These are phyloP conservation scores for Psettodes erumei DNA, from an alignment of 2,113 vertebrate genomes.

Conservation along the genomic window DNA sequence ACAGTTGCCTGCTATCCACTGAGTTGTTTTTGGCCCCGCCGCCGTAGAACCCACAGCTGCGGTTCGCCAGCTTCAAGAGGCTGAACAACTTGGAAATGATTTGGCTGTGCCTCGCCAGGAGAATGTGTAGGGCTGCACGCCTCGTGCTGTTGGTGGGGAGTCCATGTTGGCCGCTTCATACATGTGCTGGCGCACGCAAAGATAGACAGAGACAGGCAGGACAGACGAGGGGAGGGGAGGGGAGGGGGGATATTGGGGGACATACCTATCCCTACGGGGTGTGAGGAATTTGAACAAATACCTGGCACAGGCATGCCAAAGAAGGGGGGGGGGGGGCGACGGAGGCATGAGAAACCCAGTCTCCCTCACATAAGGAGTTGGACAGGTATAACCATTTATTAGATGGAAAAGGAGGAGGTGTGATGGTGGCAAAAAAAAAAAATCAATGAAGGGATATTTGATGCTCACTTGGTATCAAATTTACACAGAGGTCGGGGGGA, in stretches of 20 bases:
- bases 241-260: constrained; percentile 55
- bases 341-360: constrained; percentile 48
- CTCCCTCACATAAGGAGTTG: constrained; percentile 30
- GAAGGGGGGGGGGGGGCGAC: constrained; percentile 43
- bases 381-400: constrained; percentile 50
- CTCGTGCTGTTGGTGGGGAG: constrained; percentile 49
- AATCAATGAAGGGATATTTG: constrained; percentile 27
- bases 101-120: constrained; percentile 65
- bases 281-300: constrained; percentile 90
- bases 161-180: constrained; percentile 59
- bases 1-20: constrained; percentile 63
- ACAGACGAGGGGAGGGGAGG: constrained; percentile 60
- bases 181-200: constrained; percentile 75
- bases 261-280: constrained; percentile 87
- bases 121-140: constrained; percentile 53
- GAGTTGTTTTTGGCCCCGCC: constrained; percentile 74
- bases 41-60: constrained; percentile 59
- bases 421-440: constrained; percentile 2
- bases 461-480: neutral
- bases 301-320: constrained; percentile 86
- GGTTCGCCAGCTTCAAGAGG: constrained; percentile 67
- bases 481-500: neutral
- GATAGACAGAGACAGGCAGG: constrained; percentile 77
- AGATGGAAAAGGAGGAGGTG: constrained; percentile 25
- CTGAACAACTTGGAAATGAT: constrained; percentile 67